Conservation (phyloP, 2,888 invertebrate species). For the Rhabditoides inermis region DNA sequence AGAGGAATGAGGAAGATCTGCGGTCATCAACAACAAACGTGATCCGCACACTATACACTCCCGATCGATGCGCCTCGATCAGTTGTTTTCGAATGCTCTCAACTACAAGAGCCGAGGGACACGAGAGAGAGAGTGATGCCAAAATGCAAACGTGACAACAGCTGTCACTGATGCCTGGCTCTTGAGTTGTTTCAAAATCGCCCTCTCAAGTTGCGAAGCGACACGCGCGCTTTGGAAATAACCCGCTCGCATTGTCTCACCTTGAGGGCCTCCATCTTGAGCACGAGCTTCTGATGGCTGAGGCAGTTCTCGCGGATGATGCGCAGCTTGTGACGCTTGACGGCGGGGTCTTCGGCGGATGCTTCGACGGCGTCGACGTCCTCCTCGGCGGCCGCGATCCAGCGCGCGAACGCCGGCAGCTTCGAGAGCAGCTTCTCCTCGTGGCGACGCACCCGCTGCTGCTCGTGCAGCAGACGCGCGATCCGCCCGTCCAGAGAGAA, state of each 20-base stretch:
- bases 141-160: too few species aligned
- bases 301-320: constrained; percentile 12
- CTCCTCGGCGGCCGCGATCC: constrained; percentile 34
- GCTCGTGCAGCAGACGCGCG: constrained; percentile 23
- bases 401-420: constrained; percentile 38
- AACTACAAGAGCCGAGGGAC: too few species aligned
- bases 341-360: constrained; percentile 26
- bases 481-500: constrained; percentile 29
- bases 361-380: constrained; percentile 11
- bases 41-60: too few species aligned
- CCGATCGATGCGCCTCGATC: too few species aligned
- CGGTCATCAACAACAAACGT: too few species aligned
- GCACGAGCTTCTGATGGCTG: constrained; percentile 25
- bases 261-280: constrained; percentile 27
- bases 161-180: too few species aligned
- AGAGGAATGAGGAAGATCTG: too few species aligned
- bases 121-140: too few species aligned
- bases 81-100: too few species aligned
- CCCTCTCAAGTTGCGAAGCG: too few species aligned
- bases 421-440: constrained; percentile 30
- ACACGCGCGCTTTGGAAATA: too few species aligned
- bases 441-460: constrained; percentile 20
- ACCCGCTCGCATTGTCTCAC: constrained; percentile 11
- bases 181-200: too few species aligned
- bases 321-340: constrained; percentile 2